Conservation (phyloP, 2,797 vertebrate species). For the Phalloptychus januarius region DNA sequence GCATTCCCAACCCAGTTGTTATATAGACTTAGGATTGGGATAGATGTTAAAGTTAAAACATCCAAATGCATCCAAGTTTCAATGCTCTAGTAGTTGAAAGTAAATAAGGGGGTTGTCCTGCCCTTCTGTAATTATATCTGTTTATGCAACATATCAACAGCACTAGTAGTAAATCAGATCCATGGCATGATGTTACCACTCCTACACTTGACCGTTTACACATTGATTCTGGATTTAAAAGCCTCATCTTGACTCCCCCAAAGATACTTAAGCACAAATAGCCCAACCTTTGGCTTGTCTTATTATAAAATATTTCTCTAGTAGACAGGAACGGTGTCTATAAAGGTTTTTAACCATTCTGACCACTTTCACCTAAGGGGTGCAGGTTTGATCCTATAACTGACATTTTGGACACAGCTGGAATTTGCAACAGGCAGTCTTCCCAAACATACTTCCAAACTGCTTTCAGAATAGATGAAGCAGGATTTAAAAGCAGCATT, state of each 20-base stretch:
- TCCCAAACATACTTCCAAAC: background rate
- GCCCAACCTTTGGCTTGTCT: background rate
- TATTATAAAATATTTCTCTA: background rate
- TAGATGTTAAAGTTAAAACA: background rate
- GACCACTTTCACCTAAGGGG: background rate
- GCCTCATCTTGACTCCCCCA: background rate
- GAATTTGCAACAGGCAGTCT: background rate
- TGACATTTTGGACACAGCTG: background rate
- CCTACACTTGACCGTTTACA: background rate
- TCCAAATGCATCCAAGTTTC: background rate
- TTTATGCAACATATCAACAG: background rate
- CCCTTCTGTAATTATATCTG: background rate
- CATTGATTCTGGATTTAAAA: background rate
- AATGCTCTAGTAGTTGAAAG: background rate
- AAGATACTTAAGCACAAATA: background rate
- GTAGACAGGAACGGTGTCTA: background rate
- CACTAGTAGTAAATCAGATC: background rate
- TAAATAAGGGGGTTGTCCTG: background rate
- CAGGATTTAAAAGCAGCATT: background rate
- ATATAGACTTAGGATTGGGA: background rate
- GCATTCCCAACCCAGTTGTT: background rate
- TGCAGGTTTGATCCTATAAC: background rate
- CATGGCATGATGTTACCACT: background rate
- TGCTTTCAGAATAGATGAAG: background rate
- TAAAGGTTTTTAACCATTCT: background rate